Evolutionary conservation across 2,797 vertebrate species (phyloP).

Genomic region (Rhynchonycteris naso): DNA sequence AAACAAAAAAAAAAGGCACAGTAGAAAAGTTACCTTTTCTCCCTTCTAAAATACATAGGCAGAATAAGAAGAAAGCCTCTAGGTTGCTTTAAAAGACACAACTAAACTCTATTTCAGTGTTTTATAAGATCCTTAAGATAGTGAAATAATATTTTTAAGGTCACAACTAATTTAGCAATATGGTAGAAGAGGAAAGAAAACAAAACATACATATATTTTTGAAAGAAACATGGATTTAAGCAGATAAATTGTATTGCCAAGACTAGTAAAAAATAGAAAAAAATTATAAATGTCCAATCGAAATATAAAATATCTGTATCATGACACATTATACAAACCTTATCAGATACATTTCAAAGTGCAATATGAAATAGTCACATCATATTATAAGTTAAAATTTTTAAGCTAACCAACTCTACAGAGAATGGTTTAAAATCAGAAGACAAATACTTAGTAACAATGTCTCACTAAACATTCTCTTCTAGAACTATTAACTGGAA

Average conservation of each 20-base stretch:
- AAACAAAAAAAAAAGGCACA: conserved; percentile 34
- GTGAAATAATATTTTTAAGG: not conserved
- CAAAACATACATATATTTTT: not conserved
- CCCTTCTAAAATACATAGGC: not conserved
- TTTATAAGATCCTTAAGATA: not conserved
- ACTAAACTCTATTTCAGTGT: not conserved
- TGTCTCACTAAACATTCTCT: not conserved
- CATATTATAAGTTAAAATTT: not conserved
- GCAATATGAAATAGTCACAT: not conserved
- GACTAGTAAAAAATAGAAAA: not conserved
- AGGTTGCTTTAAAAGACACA: not conserved
- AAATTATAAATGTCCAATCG: not conserved
- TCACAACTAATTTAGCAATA: not conserved
- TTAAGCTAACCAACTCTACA: not conserved
- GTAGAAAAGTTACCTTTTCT: conserved; percentile 47
- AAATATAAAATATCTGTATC: not conserved
- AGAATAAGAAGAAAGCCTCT: not conserved
- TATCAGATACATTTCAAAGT: not conserved
- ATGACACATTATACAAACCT: not conserved
- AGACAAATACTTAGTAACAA: not conserved
- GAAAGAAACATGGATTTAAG: not conserved
- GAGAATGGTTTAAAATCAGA: not conserved
- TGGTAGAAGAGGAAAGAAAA: not conserved
- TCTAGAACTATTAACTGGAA: not conserved
- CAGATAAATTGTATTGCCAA: not conserved